These are phyloP conservation scores for Halictus ligatus DNA, from an alignment of 2,888 invertebrate species.

Conservation along the genomic window DNA sequence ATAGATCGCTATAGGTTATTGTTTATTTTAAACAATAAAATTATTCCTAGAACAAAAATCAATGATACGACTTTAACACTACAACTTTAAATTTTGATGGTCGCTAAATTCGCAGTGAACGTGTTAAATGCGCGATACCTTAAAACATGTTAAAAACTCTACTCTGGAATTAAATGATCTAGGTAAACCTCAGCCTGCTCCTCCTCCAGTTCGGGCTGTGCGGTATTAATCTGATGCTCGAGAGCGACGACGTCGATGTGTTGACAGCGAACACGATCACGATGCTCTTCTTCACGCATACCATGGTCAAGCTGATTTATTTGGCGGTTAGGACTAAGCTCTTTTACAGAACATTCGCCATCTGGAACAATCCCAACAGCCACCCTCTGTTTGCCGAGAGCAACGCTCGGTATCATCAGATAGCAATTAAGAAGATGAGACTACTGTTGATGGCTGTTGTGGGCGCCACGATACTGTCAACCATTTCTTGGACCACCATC, in stretches of 20 bases:
- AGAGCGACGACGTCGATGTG: constrained; percentile 91
- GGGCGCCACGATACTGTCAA: constrained; percentile 87
- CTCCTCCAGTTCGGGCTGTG: constrained; percentile 88
- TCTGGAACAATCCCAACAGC: constrained; percentile 94
- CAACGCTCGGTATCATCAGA: constrained; percentile 91
- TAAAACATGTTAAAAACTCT: not conserved
- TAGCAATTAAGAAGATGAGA: constrained; percentile 91
- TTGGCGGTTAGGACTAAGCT: constrained; percentile 90
- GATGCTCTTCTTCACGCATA: constrained; percentile 92
- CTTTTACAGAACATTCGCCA: constrained; percentile 91
- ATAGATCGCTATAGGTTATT: not conserved
- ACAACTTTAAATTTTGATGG: not conserved
- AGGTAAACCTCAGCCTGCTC: constrained; percentile 87
- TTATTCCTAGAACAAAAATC: not conserved
- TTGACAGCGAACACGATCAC: constrained; percentile 92
- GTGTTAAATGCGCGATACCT: not conserved
- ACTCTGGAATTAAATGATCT: not conserved
- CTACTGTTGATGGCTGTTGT: constrained; percentile 89
- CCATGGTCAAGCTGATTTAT: constrained; percentile 90
- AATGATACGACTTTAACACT: not conserved
- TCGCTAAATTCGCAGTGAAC: no score
- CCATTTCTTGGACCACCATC: constrained; percentile 90
- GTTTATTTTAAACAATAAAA: not conserved
- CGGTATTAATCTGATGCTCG: constrained; percentile 89
- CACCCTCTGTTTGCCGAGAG: constrained; percentile 94